A percentile compares a stretch with the other conserved stretches of the same genome.
Conservation (phyloP, 2,888 invertebrate species). For the Tenthredo distinguenda region DNA sequence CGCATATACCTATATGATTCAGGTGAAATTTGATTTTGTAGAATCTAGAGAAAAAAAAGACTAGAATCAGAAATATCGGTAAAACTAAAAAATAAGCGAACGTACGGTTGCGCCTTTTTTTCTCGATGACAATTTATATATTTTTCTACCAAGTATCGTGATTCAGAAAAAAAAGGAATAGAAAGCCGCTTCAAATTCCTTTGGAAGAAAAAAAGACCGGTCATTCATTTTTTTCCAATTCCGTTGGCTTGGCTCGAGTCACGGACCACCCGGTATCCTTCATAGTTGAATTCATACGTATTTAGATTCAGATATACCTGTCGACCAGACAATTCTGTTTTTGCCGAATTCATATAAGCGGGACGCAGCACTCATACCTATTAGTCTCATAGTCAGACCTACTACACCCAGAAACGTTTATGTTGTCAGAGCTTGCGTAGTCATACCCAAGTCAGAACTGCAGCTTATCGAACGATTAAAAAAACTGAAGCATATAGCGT, state of each 20-base stretch:
- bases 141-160: too few relatives aligned
- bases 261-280: not conserved
- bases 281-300: not conserved
- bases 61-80: not conserved
- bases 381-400: not conserved
- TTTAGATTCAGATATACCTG: not conserved
- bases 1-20: not conserved
- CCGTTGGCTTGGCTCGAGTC: not conserved
- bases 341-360: not conserved
- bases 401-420: not conserved
- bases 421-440: not conserved
- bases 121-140: too few relatives aligned
- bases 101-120: too few relatives aligned
- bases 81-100: not conserved
- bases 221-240: not conserved
- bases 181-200: too few relatives aligned
- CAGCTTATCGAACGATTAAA: not conserved
- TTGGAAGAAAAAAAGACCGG: too few relatives aligned
- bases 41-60: not conserved
- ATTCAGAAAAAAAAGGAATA: too few relatives aligned
- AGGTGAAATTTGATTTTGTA: not conserved
- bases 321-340: not conserved
- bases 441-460: not conserved
- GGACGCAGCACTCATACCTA: not conserved
- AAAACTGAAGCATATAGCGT: not conserved